These are phyloP conservation scores for Alosa sapidissima DNA, from an alignment of 2,797 vertebrate genomes.

Conservation along the genomic window DNA sequence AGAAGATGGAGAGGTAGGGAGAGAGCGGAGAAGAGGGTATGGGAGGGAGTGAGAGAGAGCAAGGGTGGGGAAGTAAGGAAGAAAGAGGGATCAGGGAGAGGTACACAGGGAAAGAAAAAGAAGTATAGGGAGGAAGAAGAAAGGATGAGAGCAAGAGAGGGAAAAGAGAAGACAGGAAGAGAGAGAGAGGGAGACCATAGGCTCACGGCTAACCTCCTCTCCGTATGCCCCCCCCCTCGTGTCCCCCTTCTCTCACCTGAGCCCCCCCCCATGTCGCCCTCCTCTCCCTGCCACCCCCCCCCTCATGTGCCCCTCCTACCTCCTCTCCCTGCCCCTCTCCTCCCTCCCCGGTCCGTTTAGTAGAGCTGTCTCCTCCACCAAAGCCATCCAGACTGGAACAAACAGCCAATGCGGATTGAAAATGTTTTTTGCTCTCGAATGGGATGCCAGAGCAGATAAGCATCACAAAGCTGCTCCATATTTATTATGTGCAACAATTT, in stretches of 20 bases:
- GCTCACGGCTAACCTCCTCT: not conserved
- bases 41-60: not conserved
- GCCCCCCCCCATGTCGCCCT: not conserved
- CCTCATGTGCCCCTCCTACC: constrained; percentile 33
- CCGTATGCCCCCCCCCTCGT: not conserved
- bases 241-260: constrained; percentile 29
- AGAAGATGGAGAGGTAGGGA: not conserved
- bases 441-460: constrained; percentile 82
- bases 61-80: not conserved
- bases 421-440: constrained; percentile 69
- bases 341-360: constrained; percentile 65
- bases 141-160: not conserved
- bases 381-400: constrained; percentile 68
- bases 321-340: constrained; percentile 30
- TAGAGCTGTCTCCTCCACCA: constrained; percentile 70
- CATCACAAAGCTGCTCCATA: constrained; percentile 85
- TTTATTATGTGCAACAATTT: constrained; percentile 96
- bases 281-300: constrained; percentile 32
- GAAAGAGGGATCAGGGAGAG: not conserved
- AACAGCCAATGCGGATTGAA: constrained; percentile 56
- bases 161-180: not conserved
- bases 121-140: not conserved
- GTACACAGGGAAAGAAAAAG: not conserved
- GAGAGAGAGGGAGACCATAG: not conserved
- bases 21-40: not conserved